Conservation (phyloP, 2,888 invertebrate genomes). For the Drepana falcataria region DNA sequence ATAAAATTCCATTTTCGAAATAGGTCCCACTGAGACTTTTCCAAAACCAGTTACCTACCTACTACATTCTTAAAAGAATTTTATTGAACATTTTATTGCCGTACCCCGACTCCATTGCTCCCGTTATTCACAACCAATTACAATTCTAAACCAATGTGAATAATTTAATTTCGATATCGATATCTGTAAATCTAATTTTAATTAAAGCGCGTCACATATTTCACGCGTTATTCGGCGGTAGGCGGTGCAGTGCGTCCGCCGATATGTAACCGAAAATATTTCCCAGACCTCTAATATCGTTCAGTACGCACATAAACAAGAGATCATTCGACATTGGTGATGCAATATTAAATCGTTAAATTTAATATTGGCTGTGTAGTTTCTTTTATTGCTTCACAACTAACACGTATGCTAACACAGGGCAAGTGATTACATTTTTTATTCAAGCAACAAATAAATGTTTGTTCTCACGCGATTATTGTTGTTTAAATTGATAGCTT, state of each 20-base stretch:
- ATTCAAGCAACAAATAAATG: conserved; percentile 58
- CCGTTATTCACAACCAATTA: conserved; percentile 42
- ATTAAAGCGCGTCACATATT: conserved; percentile 77
- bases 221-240: conserved; percentile 72
- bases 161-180: conserved; percentile 73
- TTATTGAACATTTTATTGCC: background rate
- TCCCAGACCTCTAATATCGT: conserved; percentile 35
- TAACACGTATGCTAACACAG: conserved; percentile 63
- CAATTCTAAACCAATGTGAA: conserved; percentile 52
- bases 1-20: conserved; percentile 3
- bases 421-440: conserved; percentile 60
- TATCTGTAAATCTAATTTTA: conserved; percentile 70
- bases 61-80: too few relatives aligned
- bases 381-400: conserved; percentile 73
- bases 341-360: conserved; percentile 75
- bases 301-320: conserved; percentile 24
- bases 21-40: too few relatives aligned
- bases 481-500: conserved; percentile 52
- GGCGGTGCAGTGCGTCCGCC: conserved; percentile 60
- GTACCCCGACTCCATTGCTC: conserved; percentile 21
- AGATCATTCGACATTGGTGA: conserved; percentile 49
- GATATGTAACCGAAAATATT: conserved; percentile 43
- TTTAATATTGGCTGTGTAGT: conserved; percentile 72
- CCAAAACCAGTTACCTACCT: too few relatives aligned
- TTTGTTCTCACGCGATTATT: conserved; percentile 71